Conservation (phyloP, 2,113 vertebrate species). For the Cottus gobio region DNA sequence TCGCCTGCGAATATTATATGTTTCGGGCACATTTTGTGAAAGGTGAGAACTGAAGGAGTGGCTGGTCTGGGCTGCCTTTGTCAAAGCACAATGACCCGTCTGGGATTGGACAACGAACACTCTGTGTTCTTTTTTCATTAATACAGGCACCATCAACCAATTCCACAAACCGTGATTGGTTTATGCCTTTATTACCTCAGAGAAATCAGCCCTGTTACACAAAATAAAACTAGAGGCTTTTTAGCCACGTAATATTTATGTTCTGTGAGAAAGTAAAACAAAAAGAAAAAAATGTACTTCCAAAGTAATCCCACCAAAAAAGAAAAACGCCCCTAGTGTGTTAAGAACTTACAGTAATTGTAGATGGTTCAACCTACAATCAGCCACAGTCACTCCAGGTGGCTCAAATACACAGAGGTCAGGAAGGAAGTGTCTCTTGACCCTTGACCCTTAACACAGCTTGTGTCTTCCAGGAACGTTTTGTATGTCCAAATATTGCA, state of each 20-base stretch:
- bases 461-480: background rate
- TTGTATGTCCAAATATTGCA: slow-evolving; percentile 1
- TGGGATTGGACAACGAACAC: no score
- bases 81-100: background rate
- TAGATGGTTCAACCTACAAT: background rate
- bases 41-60: no score
- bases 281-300: no score
- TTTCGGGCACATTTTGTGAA: no score
- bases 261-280: background rate
- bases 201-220: background rate
- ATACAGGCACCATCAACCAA: no score
- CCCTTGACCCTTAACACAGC: background rate
- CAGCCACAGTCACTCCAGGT: background rate
- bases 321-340: background rate
- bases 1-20: no score
- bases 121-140: no score
- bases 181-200: background rate
- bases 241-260: background rate
- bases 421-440: background rate
- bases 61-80: background rate
- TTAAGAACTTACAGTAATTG: background rate
- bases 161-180: no score
- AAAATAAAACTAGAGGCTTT: background rate
- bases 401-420: background rate
- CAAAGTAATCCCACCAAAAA: background rate